A percentile compares a stretch with the other conserved stretches of the same genome.
These are phyloP conservation scores for Sebastes hubbsi DNA, from an alignment of 2,797 vertebrate species.

Conservation along the genomic window DNA sequence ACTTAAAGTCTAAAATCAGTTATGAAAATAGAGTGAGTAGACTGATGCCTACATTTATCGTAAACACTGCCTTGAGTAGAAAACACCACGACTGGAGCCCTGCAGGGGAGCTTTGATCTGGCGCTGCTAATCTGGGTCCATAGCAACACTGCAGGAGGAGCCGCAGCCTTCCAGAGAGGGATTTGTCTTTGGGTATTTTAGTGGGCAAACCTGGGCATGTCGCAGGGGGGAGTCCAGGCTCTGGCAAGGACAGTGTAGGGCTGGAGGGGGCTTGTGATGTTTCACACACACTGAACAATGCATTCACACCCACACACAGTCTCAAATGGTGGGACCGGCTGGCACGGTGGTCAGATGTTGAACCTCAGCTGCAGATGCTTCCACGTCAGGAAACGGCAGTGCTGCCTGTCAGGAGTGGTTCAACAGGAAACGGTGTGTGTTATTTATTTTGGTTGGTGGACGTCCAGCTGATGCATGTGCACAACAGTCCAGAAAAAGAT, in stretches of 20 bases:
- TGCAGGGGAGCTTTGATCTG: conserved; percentile 36
- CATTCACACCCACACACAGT: conserved; percentile 47
- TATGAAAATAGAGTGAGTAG: not conserved
- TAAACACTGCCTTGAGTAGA: conserved; percentile 4
- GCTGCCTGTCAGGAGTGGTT: conserved; percentile 37
- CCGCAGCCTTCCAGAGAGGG: conserved; percentile 28
- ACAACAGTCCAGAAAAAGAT: not conserved
- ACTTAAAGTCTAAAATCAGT: not conserved
- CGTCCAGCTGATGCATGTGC: conserved; percentile 37
- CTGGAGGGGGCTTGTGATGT: conserved; percentile 14
- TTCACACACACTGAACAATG: conserved; percentile 41
- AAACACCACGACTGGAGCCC: conserved; percentile 5
- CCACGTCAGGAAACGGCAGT: conserved; percentile 62
- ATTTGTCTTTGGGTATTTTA: conserved; percentile 50
- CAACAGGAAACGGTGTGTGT: conserved; percentile 58
- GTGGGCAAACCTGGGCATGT: conserved; percentile 70
- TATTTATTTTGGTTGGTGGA: conserved; percentile 57
- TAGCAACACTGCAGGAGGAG: conserved; percentile 55
- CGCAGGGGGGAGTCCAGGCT: conserved; percentile 46
- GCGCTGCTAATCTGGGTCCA: conserved; percentile 51
- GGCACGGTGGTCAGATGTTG: conserved; percentile 36
- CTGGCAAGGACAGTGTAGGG: conserved; percentile 14
- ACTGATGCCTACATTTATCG: not conserved
- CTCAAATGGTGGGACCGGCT: conserved; percentile 7
- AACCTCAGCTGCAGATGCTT: conserved; percentile 58